These are phyloP conservation scores for Dynastes maya DNA, from an alignment of 2,888 invertebrate species.

Conservation along the genomic window DNA sequence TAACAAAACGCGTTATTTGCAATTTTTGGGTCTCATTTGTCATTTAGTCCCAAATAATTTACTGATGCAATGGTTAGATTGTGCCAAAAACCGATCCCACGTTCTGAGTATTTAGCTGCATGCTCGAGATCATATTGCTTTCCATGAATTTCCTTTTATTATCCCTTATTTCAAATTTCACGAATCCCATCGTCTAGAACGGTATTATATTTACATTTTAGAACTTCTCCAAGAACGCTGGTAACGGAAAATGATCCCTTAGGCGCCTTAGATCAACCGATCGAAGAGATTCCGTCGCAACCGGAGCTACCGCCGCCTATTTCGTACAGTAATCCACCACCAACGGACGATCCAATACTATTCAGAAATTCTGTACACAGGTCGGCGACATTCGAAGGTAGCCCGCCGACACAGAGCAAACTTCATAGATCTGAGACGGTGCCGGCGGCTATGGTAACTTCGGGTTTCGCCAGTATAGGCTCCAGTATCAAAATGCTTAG, in stretches of 20 bases:
- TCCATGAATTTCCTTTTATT: too few relatives aligned
- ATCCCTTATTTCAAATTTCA: neutral
- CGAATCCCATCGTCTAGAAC: neutral
- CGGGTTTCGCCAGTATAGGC: constrained; percentile 85
- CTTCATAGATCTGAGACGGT: constrained; percentile 84
- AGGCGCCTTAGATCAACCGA: constrained; percentile 79
- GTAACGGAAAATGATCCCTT: constrained; percentile 94
- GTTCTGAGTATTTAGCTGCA: too few relatives aligned
- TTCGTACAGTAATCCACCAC: constrained; percentile 60
- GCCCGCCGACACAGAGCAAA: constrained; percentile 68
- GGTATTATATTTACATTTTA: constrained; percentile 61
- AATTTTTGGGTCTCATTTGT: too few relatives aligned
- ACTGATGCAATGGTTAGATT: too few relatives aligned
- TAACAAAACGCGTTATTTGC: too few relatives aligned
- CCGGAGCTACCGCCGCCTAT: constrained; percentile 67
- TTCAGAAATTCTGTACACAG: constrained; percentile 72
- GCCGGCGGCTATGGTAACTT: constrained; percentile 82
- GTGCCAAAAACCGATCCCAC: too few relatives aligned
- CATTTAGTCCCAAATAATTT: too few relatives aligned
- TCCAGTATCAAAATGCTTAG: constrained; percentile 82
- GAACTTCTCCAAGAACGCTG: constrained; percentile 84
- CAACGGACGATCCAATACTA: constrained; percentile 80
- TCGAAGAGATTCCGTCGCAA: constrained; percentile 57
- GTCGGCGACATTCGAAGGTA: constrained; percentile 74
- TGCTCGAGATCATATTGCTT: too few relatives aligned